A percentile compares a stretch with the other conserved stretches of the same genome.
These are phyloP conservation scores for Megamerina dolium DNA, from an alignment of 2,888 invertebrate species.

Conservation along the genomic window DNA sequence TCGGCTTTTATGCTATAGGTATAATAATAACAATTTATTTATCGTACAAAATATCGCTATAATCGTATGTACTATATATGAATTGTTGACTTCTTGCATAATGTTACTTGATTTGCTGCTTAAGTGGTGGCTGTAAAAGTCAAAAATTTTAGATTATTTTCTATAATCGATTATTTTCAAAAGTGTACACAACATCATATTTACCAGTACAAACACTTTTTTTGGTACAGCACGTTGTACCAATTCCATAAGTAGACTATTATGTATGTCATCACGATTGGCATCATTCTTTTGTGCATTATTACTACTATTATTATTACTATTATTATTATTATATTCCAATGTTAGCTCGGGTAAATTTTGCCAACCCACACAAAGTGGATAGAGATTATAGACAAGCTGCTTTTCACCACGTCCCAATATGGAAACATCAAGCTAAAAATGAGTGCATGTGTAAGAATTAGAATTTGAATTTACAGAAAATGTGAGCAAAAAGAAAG, in stretches of 20 bases:
- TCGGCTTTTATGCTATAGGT: too few species aligned
- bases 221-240: conserved; percentile 49
- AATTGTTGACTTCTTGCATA: too few species aligned
- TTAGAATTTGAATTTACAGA: too few species aligned
- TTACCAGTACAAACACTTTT: conserved; percentile 48
- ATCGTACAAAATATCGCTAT: too few species aligned
- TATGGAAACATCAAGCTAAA: conserved; percentile 46
- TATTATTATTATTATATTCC: conserved; percentile 47
- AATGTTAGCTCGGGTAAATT: conserved; percentile 44
- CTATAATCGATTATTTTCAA: too few species aligned
- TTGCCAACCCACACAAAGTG: conserved; percentile 48
- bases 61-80: too few species aligned
- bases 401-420: conserved; percentile 46
- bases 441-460: too few species aligned
- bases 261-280: conserved; percentile 41
- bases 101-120: conserved; percentile 37
- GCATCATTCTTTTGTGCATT: conserved; percentile 44
- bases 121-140: conserved; percentile 35
- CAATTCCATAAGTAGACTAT: conserved; percentile 41
- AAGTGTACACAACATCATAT: too few species aligned
- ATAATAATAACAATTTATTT: too few species aligned
- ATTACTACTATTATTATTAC: too few species aligned
- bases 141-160: conserved; percentile 4
- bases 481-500: too few species aligned
- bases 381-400: conserved; percentile 47